Evolutionary conservation across 35 echinoderm and acorn worm genomes (phyloP).

Genomic region (Lytechinus variegatus): DNA sequence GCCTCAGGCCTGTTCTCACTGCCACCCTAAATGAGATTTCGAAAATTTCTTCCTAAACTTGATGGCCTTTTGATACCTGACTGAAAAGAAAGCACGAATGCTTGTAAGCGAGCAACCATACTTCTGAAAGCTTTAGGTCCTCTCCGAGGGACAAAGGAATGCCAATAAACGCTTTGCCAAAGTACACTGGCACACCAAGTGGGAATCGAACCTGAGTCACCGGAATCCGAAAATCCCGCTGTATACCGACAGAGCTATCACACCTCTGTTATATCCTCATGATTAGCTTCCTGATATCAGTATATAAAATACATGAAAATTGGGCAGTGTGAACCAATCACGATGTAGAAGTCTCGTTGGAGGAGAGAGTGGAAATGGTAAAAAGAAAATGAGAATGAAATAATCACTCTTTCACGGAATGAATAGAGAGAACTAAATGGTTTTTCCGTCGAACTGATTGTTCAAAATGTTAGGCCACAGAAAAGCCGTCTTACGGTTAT

Average conservation of each 20-base stretch:
- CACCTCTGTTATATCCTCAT: neutral
- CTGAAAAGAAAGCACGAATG: too few relatives aligned
- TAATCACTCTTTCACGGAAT: constrained; percentile 27
- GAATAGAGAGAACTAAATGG: neutral
- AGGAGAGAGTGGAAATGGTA: neutral
- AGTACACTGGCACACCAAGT: too few relatives aligned
- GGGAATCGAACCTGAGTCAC: too few relatives aligned
- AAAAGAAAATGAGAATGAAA: neutral
- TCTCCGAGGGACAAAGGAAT: too few relatives aligned
- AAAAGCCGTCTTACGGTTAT: constrained; percentile 20
- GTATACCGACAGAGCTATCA: neutral
- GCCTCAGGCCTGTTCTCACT: neutral
- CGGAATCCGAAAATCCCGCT: too few relatives aligned
- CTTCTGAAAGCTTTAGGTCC: too few relatives aligned
- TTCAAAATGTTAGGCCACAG: constrained; percentile 21
- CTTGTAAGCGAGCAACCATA: too few relatives aligned
- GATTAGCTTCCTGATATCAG: neutral
- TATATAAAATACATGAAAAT: neutral
- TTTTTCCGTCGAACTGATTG: constrained; percentile 33
- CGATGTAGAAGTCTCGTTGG: neutral
- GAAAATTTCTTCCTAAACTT: too few relatives aligned
- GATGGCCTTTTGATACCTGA: too few relatives aligned
- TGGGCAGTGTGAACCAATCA: neutral
- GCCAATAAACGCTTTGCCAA: too few relatives aligned
- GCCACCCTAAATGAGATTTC: neutral